phyloP scores from a whole-genome alignment of 2,888 invertebrate species.

The Adelognathus sp. region DNA sequence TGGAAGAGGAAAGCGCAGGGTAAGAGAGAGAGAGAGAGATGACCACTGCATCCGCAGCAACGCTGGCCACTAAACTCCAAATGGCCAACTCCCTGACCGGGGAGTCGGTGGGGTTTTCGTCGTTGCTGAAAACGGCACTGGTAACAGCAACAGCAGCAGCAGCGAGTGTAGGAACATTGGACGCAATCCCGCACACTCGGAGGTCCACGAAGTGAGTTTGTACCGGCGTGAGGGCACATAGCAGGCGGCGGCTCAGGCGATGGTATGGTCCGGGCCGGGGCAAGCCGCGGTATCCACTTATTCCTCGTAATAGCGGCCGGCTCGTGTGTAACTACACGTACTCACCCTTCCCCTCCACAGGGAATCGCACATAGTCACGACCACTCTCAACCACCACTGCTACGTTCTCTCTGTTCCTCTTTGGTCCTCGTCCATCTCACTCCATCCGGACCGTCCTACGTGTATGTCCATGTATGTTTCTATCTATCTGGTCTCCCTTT shows the following conservation, averaged over 20 bases:
- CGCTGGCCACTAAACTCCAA: slow-evolving; percentile 70
- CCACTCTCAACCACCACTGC: background rate
- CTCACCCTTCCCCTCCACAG: slow-evolving; percentile 20
- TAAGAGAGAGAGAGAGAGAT: background rate
- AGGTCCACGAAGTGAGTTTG: slow-evolving; percentile 15
- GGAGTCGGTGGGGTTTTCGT: slow-evolving; percentile 7
- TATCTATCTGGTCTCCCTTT: background rate
- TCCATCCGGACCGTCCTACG: background rate
- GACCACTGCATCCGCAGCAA: slow-evolving; percentile 36
- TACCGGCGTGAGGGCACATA: slow-evolving; percentile 16
- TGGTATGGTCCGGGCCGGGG: slow-evolving; percentile 10
- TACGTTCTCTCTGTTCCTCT: background rate
- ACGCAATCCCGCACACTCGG: slow-evolving; percentile 61
- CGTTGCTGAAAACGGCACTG: slow-evolving; percentile 47
- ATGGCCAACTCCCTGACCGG: slow-evolving; percentile 67
- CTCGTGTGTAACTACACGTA: slow-evolving; percentile 54
- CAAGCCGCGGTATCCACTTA: slow-evolving; percentile 58
- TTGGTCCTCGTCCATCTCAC: slow-evolving; percentile 18
- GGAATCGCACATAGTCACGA: slow-evolving; percentile 20
- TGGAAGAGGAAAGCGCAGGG: background rate
- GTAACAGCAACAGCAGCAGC: background rate
- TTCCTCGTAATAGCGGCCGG: slow-evolving; percentile 59
- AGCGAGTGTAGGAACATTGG: slow-evolving; percentile 59
- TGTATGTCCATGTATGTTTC: background rate
- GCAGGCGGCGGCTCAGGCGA: slow-evolving; percentile 12